Evolutionary conservation across 1,140 invertebrate genomes (phyloP), one percentile per base, ranked within the genome.

Genomic region (Oppia nitens): DNA sequence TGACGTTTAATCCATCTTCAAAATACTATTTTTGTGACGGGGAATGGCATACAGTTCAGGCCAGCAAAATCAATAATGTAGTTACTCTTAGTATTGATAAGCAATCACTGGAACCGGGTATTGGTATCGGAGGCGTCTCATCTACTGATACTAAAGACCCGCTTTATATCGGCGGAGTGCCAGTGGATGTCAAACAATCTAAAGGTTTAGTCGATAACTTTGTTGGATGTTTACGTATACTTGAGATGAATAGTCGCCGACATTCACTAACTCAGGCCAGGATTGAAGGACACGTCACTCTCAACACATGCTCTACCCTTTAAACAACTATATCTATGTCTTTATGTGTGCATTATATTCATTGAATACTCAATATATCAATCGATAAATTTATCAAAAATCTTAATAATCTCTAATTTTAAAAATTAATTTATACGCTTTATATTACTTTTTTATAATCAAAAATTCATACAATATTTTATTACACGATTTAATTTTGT

Each of bases 11-110:
- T 23, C 79, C 86, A 3, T 74, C 77, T 21, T 74, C 78, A n/a
- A 77, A 81, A 28, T 79, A 83, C 68, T 78, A 79, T 27, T 76
- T 90, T 26, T 97, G 93, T 69, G 89, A 98, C 74, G 92, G 93
- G 29, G 76, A 87, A 27, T 97, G 92, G 90, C 92, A 96, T 68
- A 82, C 75, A 17, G 84, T 95, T 65, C 75, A 82, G 76, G 89
- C 81, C 53, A 72, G 82, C 0, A 93, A 92, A 74, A 79, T 81
- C 2, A 86, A 84, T 69, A 88, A 88, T 68, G 78, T 88, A 0
- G 80, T 91, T 0, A 79, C 81, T 1, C 68, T 95, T 11, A 79
- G 80, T 0, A 84, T 93, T 0, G 86, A 94, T 70, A 82, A 83
- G 45, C 75, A 80, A 58, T 77, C 79, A 66, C 73, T 79, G 2